Evolutionary conservation across 2,888 invertebrate species (phyloP).

Genomic region (Hyalella azteca): DNA sequence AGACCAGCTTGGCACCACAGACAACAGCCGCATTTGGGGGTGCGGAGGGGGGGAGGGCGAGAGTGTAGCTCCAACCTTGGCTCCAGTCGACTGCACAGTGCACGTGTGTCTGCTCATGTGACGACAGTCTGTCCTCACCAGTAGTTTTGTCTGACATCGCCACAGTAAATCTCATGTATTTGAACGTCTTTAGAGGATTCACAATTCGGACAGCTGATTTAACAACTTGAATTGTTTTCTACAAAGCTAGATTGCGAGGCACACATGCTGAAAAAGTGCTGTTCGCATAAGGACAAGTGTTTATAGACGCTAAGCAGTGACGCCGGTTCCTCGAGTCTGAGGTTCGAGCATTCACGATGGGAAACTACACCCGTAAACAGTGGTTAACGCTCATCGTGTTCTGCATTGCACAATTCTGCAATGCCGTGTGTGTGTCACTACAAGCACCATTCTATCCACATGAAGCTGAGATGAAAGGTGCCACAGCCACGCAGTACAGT

Average conservation of each 20-base stretch:
- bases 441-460: conserved; percentile 86
- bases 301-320: too few species aligned
- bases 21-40: not conserved
- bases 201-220: too few species aligned
- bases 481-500: conserved; percentile 81
- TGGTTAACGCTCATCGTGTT: conserved; percentile 80
- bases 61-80: not conserved
- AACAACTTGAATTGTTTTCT: too few species aligned
- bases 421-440: conserved; percentile 81
- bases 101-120: not conserved
- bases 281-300: too few species aligned
- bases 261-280: too few species aligned
- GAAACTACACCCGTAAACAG: conserved; percentile 67
- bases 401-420: conserved; percentile 81
- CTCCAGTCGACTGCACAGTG: conserved; percentile 5
- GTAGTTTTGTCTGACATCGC: too few species aligned
- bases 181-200: too few species aligned
- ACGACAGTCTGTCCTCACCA: too few species aligned
- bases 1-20: not conserved
- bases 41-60: not conserved
- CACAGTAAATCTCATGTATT: too few species aligned
- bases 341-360: not conserved
- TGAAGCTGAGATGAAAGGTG: conserved; percentile 83
- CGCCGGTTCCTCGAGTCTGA: not conserved
- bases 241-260: too few species aligned